phyloP scores from a whole-genome alignment of 2,113 vertebrate genomes.

The Cyanoliseus patagonus region DNA sequence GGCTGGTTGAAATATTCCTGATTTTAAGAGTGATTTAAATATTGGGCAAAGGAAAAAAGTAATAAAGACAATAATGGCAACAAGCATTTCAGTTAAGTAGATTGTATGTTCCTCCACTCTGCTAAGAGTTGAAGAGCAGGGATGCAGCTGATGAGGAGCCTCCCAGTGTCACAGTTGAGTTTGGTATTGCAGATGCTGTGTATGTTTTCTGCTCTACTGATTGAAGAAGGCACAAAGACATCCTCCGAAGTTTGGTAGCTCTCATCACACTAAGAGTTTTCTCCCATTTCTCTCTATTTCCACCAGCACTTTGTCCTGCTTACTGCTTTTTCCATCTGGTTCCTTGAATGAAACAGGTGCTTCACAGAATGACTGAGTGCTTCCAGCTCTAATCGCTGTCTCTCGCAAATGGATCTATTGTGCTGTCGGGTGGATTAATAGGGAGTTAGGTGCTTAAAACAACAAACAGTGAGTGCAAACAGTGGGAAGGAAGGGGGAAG shows the following conservation, averaged over 20 bases:
- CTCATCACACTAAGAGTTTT: neutral
- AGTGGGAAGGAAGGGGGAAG: neutral
- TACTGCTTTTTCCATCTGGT: conserved; percentile 36
- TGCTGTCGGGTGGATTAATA: conserved; percentile 47
- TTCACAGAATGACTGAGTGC: conserved; percentile 44
- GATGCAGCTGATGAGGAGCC: neutral
- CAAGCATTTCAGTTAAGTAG: neutral
- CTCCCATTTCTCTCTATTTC: conserved; percentile 24
- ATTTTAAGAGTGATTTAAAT: neutral
- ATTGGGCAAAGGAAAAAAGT: neutral
- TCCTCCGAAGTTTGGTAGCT: neutral
- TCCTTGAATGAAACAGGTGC: conserved; percentile 66
- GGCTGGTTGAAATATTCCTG: neutral
- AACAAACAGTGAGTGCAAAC: conserved; percentile 54
- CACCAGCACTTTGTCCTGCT: conserved; percentile 30
- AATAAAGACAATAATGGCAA: neutral
- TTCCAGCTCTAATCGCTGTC: conserved; percentile 51
- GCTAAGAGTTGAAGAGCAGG: neutral
- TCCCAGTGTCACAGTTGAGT: neutral
- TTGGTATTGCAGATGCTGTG: neutral
- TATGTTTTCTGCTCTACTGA: neutral
- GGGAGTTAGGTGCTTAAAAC: conserved; percentile 24
- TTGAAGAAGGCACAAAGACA: neutral
- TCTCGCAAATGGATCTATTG: conserved; percentile 72
- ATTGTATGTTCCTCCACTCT: neutral